Base-by-base conservation (phyloP, 2,888 invertebrate species). In the Macrophya annulata region DNA sequence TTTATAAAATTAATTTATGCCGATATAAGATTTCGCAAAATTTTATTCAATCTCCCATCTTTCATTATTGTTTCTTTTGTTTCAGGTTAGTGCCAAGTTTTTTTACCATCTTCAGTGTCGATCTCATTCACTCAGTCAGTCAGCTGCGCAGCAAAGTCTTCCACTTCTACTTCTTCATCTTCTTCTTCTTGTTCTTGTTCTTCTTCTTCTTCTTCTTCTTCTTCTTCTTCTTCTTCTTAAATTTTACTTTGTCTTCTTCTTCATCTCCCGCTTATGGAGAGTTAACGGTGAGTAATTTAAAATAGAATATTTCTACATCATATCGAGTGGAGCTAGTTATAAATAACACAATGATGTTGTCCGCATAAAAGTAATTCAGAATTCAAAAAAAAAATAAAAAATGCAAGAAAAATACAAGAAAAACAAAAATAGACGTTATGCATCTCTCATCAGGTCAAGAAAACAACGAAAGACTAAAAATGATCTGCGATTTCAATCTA, bases 241-340 rank as follows among this genome's bases (percentile, higher is more conserved):
- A n/a, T n/a, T n/a, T n/a, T n/a, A n/a, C n/a, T 71, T 10, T 3
- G 8, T 62, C 9, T 25, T 62, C 25, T 25, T 25, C 25, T 25
- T 62, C 25, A 21, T 25, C 25, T 62, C 12, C 25, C 25, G 62
- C 62, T 25, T 62, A 62, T 62, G 62, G 25, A 21, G 62, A 25
- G 62, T 62, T 68, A 68, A 25, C 37, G 90, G 90, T 89, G 88
- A 90, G 89, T 90, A 86, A 88, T 91, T 92, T 91, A 92, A 92
- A 92, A 92, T 92, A 92, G 68, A 68, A 68, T 68, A 68, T 87
- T 87, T 89, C 90, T 90, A 91, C 91, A 91, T 91, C 91, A 92
- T 92, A 92, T 92, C 90, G 92, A 92, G 90, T 92, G 91, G 90
- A 88, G 88, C 2, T 37, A 87, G 86, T 89, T 92, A 92, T 91